Evolutionary conservation across 2,888 invertebrate species (phyloP).

Genomic region (Ellobium chinense): DNA sequence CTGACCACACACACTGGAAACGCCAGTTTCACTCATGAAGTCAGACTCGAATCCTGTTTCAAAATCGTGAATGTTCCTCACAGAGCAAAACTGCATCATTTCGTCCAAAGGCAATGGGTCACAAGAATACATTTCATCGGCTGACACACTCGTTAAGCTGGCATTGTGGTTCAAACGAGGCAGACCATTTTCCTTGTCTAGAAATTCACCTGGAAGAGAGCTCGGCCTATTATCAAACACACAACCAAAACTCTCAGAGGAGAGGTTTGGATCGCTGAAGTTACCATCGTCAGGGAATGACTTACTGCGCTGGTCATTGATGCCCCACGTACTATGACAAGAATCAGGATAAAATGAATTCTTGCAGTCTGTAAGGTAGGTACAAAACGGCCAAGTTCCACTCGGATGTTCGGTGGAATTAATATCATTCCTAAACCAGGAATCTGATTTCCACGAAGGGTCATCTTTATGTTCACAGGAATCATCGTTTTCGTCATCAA

Average conservation of each 20-base stretch:
- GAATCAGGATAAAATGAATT: not conserved
- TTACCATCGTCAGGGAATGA: not conserved
- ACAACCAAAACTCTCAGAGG: not conserved
- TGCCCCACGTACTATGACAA: not conserved
- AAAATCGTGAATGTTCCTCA: not conserved
- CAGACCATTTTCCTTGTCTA: not conserved
- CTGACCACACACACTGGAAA: not conserved
- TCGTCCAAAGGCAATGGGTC: conserved; percentile 18
- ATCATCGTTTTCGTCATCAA: not conserved
- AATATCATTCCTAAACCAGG: not conserved
- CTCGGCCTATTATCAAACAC: not conserved
- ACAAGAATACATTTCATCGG: not conserved
- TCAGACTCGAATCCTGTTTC: not conserved
- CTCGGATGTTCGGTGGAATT: not conserved
- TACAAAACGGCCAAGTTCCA: not conserved
- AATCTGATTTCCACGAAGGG: not conserved
- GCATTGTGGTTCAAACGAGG: conserved; percentile 23
- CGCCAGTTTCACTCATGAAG: not conserved
- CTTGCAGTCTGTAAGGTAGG: too few relatives aligned
- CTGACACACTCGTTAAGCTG: not conserved
- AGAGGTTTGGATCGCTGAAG: not conserved
- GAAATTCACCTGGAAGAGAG: not conserved
- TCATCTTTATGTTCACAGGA: not conserved
- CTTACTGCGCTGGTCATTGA: not conserved
- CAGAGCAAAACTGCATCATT: not conserved